These are phyloP conservation scores for Drosophila nikananu DNA, from an alignment of 1,140 invertebrate genomes.

Conservation along the genomic window DNA sequence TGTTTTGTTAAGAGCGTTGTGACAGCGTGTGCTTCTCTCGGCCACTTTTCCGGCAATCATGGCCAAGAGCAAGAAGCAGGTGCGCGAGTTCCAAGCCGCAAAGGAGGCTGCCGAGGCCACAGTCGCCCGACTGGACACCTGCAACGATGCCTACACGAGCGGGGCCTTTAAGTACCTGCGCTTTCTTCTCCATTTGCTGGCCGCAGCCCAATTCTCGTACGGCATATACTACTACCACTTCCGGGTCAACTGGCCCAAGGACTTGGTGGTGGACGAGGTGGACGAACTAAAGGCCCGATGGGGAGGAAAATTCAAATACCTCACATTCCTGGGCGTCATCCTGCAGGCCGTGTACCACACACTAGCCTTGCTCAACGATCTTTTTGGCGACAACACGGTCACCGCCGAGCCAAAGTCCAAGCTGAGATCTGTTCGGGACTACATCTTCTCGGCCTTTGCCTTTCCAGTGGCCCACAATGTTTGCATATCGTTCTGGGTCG, in stretches of 20 bases:
- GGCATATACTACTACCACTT: constrained; percentile 72
- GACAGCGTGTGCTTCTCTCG: not conserved
- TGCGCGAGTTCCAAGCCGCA: constrained; percentile 52
- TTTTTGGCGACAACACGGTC: constrained; percentile 60
- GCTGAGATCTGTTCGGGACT: constrained; percentile 57
- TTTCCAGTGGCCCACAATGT: constrained; percentile 78
- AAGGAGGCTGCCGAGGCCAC: constrained; percentile 50
- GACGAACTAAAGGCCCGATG: constrained; percentile 66
- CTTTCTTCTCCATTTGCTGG: constrained; percentile 66
- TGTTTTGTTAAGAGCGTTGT: constrained; percentile 21
- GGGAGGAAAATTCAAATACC: constrained; percentile 81
- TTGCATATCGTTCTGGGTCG: constrained; percentile 71
- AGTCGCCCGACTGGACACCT: constrained; percentile 48
- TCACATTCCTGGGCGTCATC: constrained; percentile 75
- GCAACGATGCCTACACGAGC: constrained; percentile 71
- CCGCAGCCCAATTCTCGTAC: constrained; percentile 68
- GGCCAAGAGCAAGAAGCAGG: constrained; percentile 65
- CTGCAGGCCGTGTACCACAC: constrained; percentile 72
- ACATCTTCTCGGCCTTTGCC: constrained; percentile 72
- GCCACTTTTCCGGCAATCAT: constrained; percentile 28
- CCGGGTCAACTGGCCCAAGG: constrained; percentile 62
- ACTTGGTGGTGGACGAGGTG: constrained; percentile 45
- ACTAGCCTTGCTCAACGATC: constrained; percentile 68
- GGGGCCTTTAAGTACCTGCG: constrained; percentile 72
- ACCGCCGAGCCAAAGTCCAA: constrained; percentile 40